Conservation (phyloP, 2,888 invertebrate genomes). For the Ophraella communa region DNA sequence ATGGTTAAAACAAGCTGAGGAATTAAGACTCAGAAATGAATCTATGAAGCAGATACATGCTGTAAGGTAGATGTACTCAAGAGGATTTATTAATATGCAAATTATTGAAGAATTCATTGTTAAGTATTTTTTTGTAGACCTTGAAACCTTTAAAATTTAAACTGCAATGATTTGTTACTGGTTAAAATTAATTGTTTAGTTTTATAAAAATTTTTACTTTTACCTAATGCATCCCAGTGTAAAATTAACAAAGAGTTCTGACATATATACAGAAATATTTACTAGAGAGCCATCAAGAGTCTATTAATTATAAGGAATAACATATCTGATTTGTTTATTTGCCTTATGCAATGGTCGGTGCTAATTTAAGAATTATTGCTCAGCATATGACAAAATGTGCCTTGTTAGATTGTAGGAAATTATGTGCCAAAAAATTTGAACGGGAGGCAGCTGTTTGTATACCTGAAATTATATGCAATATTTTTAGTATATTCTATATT, state of each 20-base stretch:
- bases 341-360: constrained; percentile 48
- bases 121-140: not conserved
- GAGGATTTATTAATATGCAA: not conserved
- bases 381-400: constrained; percentile 47
- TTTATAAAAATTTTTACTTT: too few relatives aligned
- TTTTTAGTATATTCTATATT: constrained; percentile 26
- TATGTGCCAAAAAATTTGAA: constrained; percentile 49
- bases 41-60: constrained; percentile 51
- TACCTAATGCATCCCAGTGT: too few relatives aligned
- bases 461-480: constrained; percentile 40
- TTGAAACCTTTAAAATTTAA: not conserved
- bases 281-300: constrained; percentile 31
- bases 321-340: constrained; percentile 42
- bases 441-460: constrained; percentile 43
- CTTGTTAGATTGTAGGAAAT: constrained; percentile 46
- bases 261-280: not conserved
- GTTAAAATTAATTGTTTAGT: too few relatives aligned
- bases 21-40: constrained; percentile 54
- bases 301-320: constrained; percentile 29
- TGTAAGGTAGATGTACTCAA: constrained; percentile 46
- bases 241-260: not conserved
- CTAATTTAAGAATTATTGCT: constrained; percentile 46
- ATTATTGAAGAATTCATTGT: not conserved
- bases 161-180: not conserved
- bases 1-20: constrained; percentile 65